phyloP scores from a whole-genome alignment of 64 coral and sea anemone genomes.

The Pocillopora verrucosa region DNA sequence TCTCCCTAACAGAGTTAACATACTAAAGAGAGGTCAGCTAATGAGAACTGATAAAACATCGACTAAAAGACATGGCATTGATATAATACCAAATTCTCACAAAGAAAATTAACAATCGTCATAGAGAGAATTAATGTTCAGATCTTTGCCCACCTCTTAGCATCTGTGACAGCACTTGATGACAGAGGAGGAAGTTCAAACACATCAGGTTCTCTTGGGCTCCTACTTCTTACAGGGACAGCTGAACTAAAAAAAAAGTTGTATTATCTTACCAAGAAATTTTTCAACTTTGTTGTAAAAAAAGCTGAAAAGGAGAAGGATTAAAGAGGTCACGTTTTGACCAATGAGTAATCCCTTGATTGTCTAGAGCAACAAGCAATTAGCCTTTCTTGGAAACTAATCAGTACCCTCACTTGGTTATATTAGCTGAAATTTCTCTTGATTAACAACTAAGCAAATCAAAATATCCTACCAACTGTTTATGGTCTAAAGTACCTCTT shows the following conservation, averaged over 20 bases:
- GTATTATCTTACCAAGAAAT: too few relatives aligned
- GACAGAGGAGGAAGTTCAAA: slow-evolving; percentile 74
- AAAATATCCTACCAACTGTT: background rate
- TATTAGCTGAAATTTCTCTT: too few relatives aligned
- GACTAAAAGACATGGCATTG: too few relatives aligned
- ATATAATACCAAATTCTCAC: background rate
- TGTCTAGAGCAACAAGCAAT: background rate
- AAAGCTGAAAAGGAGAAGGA: background rate
- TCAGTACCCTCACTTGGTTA: too few relatives aligned
- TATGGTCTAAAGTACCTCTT: slow-evolving; percentile 61
- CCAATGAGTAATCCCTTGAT: background rate
- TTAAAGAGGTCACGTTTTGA: background rate
- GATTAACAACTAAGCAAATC: background rate
- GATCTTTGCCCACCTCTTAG: background rate
- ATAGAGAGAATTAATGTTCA: too few relatives aligned
- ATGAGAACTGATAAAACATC: too few relatives aligned
- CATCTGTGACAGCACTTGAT: background rate
- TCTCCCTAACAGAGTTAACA: too few relatives aligned
- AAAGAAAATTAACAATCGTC: background rate
- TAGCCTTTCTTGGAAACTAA: too few relatives aligned
- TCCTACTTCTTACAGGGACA: slow-evolving; percentile 41
- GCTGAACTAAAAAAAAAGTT: slow-evolving; percentile 19
- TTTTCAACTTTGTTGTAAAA: background rate
- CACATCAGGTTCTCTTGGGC: slow-evolving; percentile 85
- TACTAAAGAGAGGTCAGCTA: too few relatives aligned